Conservation (phyloP, 2,113 vertebrate species). For the Ariopsis seemanni region DNA sequence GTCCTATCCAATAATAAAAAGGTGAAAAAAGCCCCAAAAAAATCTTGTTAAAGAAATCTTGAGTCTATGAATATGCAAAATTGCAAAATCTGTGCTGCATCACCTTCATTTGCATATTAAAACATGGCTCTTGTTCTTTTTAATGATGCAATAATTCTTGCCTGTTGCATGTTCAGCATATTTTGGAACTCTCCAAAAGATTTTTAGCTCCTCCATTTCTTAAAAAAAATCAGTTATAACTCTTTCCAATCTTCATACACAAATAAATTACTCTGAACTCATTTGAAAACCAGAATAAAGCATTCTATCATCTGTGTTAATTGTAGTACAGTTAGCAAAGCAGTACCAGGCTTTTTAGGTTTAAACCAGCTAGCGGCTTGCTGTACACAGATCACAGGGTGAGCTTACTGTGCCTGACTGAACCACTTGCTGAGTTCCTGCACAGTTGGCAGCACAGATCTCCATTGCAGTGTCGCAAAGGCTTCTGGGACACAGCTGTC, state of each 20-base stretch:
- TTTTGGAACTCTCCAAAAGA: neutral
- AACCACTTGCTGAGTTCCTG: constrained; percentile 36
- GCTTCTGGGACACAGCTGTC: constrained; percentile 58
- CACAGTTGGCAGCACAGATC: constrained; percentile 57
- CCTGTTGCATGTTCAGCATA: neutral
- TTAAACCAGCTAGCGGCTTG: constrained; percentile 24
- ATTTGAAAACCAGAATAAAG: neutral
- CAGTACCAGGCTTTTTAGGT: constrained; percentile 22
- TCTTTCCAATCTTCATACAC: neutral
- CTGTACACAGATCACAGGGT: constrained; percentile 46
- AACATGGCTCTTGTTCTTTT: neutral
- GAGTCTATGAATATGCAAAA: neutral
- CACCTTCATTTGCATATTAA: neutral
- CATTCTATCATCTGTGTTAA: neutral
- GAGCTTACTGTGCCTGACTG: constrained; percentile 36
- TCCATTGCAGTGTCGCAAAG: constrained; percentile 42
- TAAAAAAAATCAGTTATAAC: neutral
- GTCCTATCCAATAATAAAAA: too few relatives aligned
- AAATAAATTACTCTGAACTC: neutral
- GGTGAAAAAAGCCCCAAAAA: too few relatives aligned
- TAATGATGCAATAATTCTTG: neutral
- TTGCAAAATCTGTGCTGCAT: neutral
- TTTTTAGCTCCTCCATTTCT: neutral
- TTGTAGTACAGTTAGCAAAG: neutral
- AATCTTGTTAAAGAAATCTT: neutral